These are phyloP conservation scores for Gryllus longicercus DNA, from an alignment of 2,888 invertebrate genomes.

Conservation along the genomic window DNA sequence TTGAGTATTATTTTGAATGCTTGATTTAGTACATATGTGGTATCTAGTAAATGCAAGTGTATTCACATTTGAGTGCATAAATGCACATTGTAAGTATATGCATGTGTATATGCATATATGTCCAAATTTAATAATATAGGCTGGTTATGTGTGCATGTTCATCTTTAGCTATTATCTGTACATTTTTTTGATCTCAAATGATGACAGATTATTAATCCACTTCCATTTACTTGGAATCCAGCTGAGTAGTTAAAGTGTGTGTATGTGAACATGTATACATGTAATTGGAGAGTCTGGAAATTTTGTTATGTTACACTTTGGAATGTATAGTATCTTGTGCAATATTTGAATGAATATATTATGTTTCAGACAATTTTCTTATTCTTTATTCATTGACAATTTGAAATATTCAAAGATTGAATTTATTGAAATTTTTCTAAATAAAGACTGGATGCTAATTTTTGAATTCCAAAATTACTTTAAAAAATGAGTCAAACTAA, in stretches of 20 bases:
- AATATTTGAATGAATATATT: slow-evolving; percentile 17
- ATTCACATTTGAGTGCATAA: background rate
- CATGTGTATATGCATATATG: slow-evolving; percentile 1
- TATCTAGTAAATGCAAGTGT: background rate
- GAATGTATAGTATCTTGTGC: slow-evolving; percentile 3
- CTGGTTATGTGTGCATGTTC: background rate
- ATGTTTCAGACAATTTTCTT: slow-evolving; percentile 2
- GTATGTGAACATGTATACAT: slow-evolving; percentile 11
- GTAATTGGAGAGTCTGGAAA: background rate
- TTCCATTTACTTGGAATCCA: background rate
- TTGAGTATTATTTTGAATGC: background rate
- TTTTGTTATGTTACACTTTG: slow-evolving; percentile 2
- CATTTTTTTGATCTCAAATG: background rate
- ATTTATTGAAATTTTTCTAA: too few relatives aligned
- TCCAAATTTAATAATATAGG: background rate
- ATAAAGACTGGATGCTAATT: too few relatives aligned
- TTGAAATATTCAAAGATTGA: too few relatives aligned
- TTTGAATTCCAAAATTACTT: too few relatives aligned
- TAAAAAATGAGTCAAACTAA: too few relatives aligned
- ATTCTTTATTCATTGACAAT: background rate
- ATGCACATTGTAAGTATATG: background rate
- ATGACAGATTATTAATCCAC: background rate
- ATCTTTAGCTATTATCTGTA: background rate
- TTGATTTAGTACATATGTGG: background rate
- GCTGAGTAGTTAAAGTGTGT: slow-evolving; percentile 1